Conservation (phyloP, 1,140 invertebrate species). For the Geopemphigus sp. region DNA sequence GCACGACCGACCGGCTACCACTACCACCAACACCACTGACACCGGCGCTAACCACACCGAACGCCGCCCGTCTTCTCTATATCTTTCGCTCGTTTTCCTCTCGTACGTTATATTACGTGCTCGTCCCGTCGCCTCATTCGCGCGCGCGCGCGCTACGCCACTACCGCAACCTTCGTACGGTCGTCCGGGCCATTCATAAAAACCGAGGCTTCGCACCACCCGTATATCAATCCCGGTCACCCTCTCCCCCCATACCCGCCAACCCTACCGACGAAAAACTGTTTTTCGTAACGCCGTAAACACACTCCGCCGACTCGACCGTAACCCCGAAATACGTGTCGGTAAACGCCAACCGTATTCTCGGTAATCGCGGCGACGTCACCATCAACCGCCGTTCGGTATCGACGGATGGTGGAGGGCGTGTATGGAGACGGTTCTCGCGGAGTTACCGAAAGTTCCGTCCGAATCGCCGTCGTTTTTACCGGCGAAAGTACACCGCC, state of each 20-base stretch:
- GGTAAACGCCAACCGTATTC: too few relatives aligned
- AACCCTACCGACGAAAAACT: too few relatives aligned
- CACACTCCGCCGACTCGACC: not conserved
- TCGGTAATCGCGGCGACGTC: too few relatives aligned
- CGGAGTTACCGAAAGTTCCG: too few relatives aligned
- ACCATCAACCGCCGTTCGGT: too few relatives aligned
- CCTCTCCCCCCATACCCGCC: not conserved
- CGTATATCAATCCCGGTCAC: not conserved
- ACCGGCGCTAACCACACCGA: not conserved
- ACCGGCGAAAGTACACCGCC: too few relatives aligned
- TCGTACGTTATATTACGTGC: not conserved
- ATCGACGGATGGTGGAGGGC: too few relatives aligned
- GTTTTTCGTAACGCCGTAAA: slow-evolving; percentile 16
- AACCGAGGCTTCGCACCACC: not conserved
- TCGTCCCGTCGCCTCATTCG: not conserved
- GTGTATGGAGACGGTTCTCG: too few relatives aligned
- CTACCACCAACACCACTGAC: too few relatives aligned
- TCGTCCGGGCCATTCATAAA: not conserved
- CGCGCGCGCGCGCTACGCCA: not conserved
- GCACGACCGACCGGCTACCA: too few relatives aligned
- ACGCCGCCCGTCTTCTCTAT: not conserved
- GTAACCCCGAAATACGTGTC: not conserved
- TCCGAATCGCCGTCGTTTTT: too few relatives aligned
- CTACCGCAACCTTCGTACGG: not conserved
- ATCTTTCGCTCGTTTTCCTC: slow-evolving; percentile 35